Conservation (phyloP, 1,140 invertebrate species). For the Drosophila micromelanica region DNA sequence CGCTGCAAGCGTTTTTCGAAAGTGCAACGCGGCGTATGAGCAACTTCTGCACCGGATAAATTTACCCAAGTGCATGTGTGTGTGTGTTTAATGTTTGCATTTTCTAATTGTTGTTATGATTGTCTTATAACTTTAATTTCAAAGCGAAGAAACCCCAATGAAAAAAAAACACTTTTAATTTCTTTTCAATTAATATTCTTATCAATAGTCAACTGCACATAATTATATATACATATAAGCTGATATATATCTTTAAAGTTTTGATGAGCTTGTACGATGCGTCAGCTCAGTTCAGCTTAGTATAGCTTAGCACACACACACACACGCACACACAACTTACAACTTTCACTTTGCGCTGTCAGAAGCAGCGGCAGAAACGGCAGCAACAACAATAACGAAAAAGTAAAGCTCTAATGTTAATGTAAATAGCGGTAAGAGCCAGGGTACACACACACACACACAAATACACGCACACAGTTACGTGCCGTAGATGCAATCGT, state of each 20-base stretch:
- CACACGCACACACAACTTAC: slow-evolving; percentile 22
- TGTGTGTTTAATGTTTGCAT: slow-evolving; percentile 42
- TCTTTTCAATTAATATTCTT: slow-evolving; percentile 63
- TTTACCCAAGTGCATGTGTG: slow-evolving; percentile 6
- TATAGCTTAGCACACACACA: slow-evolving; percentile 30
- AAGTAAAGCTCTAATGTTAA: slow-evolving; percentile 80
- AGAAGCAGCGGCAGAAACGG: slow-evolving; percentile 59
- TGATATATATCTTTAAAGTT: slow-evolving; percentile 24
- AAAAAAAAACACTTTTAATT: slow-evolving; percentile 70
- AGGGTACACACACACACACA: slow-evolving; percentile 38
- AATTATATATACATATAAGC: slow-evolving; percentile 17
- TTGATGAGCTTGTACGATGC: slow-evolving; percentile 53
- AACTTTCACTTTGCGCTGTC: slow-evolving; percentile 80
- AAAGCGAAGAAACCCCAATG: slow-evolving; percentile 10
- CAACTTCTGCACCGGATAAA: slow-evolving; percentile 36
- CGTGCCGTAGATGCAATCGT: slow-evolving; percentile 66
- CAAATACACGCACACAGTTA: slow-evolving; percentile 50
- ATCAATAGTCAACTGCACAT: slow-evolving; percentile 28
- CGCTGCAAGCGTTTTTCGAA: slow-evolving; percentile 59
- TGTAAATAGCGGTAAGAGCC: slow-evolving; percentile 81
- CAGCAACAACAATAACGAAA: slow-evolving; percentile 42
- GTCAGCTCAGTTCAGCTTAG: slow-evolving; percentile 23
- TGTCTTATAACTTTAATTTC: slow-evolving; percentile 32
- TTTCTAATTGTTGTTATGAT: slow-evolving; percentile 67
- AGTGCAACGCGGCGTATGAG: slow-evolving; percentile 69